These are phyloP conservation scores for Peucedramus taeniatus DNA, from an alignment of 2,113 vertebrate genomes.

Conservation along the genomic window DNA sequence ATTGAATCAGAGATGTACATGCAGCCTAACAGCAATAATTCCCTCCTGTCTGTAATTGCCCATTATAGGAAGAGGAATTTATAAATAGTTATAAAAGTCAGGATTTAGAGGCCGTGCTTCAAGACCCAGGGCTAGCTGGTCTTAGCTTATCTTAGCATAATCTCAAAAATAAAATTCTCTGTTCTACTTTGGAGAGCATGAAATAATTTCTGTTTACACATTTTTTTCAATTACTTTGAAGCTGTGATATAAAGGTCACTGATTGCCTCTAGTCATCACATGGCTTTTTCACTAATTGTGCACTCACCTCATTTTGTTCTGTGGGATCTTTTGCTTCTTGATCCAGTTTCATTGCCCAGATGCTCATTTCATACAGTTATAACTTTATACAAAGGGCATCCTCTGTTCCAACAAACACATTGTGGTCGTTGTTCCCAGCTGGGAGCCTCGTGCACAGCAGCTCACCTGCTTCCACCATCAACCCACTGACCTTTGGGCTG, in stretches of 20 bases:
- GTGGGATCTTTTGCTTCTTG: conserved; percentile 30
- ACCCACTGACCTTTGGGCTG: not conserved
- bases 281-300: conserved; percentile 19
- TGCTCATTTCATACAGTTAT: conserved; percentile 1
- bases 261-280: conserved; percentile 18
- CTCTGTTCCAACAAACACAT: conserved; percentile 23
- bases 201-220: conserved; percentile 36
- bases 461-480: conserved; percentile 49
- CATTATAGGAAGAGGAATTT: not conserved
- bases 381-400: conserved; percentile 38
- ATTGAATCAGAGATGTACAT: not conserved
- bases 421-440: not conserved
- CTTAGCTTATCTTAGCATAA: conserved; percentile 9
- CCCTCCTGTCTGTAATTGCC: not conserved
- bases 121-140: not conserved
- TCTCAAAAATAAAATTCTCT: conserved; percentile 29
- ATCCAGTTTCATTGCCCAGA: conserved; percentile 40
- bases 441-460: not conserved
- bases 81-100: conserved; percentile 16
- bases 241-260: conserved; percentile 33
- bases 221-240: conserved; percentile 19
- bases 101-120: conserved; percentile 38
- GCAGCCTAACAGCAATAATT: not conserved
- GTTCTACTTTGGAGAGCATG: not conserved
- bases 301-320: not conserved